A percentile compares a stretch with the other conserved stretches of the same genome.
These are phyloP conservation scores for Armadillidium nasatum DNA, from an alignment of 1,140 invertebrate genomes.

Conservation along the genomic window DNA sequence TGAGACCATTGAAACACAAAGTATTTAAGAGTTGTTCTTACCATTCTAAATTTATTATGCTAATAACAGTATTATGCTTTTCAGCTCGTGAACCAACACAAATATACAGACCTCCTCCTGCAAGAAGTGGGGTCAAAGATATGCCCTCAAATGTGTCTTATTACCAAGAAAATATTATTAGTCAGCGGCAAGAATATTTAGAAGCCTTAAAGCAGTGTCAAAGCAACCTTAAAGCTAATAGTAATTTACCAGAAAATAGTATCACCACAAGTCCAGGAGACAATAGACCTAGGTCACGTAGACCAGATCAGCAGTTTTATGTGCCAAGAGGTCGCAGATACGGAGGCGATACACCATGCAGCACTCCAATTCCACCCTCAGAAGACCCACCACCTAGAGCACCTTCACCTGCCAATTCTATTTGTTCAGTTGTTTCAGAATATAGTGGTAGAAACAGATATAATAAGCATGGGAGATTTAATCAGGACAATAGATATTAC, in stretches of 20 bases:
- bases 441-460: constrained; percentile 41
- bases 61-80: too few relatives aligned
- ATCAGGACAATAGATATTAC: constrained; percentile 23
- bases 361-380: constrained; percentile 13
- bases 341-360: background rate
- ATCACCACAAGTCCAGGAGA: background rate
- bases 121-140: background rate
- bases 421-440: constrained; percentile 36
- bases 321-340: constrained; percentile 16
- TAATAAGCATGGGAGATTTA: constrained; percentile 4
- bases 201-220: background rate
- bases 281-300: background rate
- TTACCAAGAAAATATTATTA: background rate
- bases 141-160: background rate
- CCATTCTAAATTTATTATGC: too few relatives aligned
- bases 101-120: background rate
- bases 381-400: background rate
- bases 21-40: too few relatives aligned
- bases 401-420: constrained; percentile 28
- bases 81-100: background rate
- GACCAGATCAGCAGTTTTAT: constrained; percentile 29
- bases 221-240: background rate
- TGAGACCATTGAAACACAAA: too few relatives aligned
- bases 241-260: too few relatives aligned
- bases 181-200: background rate